phyloP scores from a whole-genome alignment of 2,113 vertebrate genomes.

The Propithecus coquereli region DNA sequence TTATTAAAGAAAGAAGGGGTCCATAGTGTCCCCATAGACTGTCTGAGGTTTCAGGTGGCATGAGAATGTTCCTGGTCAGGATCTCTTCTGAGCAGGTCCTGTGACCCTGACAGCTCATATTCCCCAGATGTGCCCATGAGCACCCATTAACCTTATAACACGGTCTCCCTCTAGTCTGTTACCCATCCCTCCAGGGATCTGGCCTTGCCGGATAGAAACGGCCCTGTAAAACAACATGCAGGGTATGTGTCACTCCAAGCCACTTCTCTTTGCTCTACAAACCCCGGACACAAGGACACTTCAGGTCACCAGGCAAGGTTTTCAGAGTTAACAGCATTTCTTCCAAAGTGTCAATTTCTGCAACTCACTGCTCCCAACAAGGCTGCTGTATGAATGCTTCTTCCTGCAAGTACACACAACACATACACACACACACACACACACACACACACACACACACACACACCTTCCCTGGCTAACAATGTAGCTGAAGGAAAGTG shows the following conservation, averaged over 20 bases:
- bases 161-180: neutral
- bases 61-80: neutral
- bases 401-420: neutral
- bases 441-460: neutral
- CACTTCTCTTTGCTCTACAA: neutral
- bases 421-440: neutral
- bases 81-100: neutral
- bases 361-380: neutral
- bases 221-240: neutral
- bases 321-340: neutral
- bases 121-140: neutral
- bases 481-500: neutral
- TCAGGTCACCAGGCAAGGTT: neutral
- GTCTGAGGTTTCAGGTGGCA: neutral
- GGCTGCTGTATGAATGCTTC: neutral
- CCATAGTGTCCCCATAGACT: neutral
- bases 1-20: neutral
- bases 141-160: neutral
- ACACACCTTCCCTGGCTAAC: neutral
- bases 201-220: neutral
- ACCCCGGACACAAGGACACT: neutral
- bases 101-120: neutral
- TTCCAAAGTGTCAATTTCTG: neutral
- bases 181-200: neutral
- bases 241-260: neutral